Evolutionary conservation across 2,113 vertebrate genomes (phyloP).

Genomic region (Otis tarda): DNA sequence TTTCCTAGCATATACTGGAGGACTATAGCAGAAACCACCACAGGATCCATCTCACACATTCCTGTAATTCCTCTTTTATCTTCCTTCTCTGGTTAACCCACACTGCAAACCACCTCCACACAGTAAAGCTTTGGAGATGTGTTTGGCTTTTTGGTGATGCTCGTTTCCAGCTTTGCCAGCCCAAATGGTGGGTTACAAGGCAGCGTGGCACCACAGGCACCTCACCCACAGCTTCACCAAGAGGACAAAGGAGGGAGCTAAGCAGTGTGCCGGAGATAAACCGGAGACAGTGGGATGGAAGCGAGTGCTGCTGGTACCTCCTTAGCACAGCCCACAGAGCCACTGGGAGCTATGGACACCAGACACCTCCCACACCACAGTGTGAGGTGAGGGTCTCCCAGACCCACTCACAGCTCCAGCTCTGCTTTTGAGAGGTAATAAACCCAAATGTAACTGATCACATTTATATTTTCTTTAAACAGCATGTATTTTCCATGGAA

Average conservation of each 20-base stretch:
- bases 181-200: background rate
- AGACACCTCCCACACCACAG: fast-evolving
- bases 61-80: background rate
- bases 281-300: background rate
- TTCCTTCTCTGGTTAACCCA: background rate
- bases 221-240: background rate
- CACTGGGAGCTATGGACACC: background rate
- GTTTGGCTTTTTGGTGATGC: background rate
- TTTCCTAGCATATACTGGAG: background rate
- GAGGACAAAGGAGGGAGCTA: background rate
- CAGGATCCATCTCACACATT: background rate
- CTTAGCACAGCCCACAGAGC: background rate
- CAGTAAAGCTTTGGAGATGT: background rate
- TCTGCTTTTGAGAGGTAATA: background rate
- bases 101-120: background rate
- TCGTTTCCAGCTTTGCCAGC: background rate
- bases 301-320: background rate
- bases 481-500: background rate
- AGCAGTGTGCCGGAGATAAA: background rate
- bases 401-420: background rate
- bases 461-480: background rate
- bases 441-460: background rate
- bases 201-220: background rate
- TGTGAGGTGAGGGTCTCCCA: background rate
- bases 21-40: background rate